A percentile compares a stretch with the other conserved stretches of the same genome.
These are phyloP conservation scores for Dasyornis broadbenti DNA, from an alignment of 2,113 vertebrate species.

Conservation along the genomic window DNA sequence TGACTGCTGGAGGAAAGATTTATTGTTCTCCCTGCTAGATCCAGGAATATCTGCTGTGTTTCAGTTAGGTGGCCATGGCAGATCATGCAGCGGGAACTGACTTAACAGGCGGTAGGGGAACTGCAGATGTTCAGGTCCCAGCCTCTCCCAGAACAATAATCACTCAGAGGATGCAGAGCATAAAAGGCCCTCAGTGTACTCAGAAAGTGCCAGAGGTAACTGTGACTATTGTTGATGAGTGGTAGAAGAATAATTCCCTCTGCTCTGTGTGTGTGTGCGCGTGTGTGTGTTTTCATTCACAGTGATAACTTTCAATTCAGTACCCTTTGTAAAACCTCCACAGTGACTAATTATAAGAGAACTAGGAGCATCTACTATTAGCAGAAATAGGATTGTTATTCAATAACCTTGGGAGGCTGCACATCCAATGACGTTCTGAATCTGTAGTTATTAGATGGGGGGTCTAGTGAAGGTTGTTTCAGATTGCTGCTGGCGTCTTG, in stretches of 20 bases:
- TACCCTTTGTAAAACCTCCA: slow-evolving; percentile 70
- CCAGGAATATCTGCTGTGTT: not conserved
- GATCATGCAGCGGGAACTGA: not conserved
- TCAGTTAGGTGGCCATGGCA: not conserved
- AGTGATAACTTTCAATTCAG: slow-evolving; percentile 66
- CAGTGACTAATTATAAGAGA: slow-evolving; percentile 76
- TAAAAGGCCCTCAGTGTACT: not conserved
- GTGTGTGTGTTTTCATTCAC: slow-evolving; percentile 10
- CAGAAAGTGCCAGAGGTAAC: slow-evolving; percentile 16
- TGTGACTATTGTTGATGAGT: slow-evolving; percentile 52
- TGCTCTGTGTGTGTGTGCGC: not conserved
- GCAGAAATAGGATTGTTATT: slow-evolving; percentile 62
- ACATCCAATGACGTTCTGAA: slow-evolving; percentile 55
- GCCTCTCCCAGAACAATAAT: not conserved
- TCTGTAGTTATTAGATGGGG: slow-evolving; percentile 43
- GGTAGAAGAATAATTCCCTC: slow-evolving; percentile 57
- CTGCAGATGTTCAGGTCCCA: not conserved
- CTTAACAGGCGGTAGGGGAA: not conserved
- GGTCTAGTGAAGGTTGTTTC: slow-evolving; percentile 34
- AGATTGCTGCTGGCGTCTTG: slow-evolving; percentile 55
- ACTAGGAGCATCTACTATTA: slow-evolving; percentile 61
- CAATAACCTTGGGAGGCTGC: slow-evolving; percentile 69
- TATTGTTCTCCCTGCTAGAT: not conserved
- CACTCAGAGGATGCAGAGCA: not conserved
- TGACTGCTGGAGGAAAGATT: not conserved